phyloP scores from a whole-genome alignment of 2,113 vertebrate genomes.

The Phalacrocorax aristotelis region DNA sequence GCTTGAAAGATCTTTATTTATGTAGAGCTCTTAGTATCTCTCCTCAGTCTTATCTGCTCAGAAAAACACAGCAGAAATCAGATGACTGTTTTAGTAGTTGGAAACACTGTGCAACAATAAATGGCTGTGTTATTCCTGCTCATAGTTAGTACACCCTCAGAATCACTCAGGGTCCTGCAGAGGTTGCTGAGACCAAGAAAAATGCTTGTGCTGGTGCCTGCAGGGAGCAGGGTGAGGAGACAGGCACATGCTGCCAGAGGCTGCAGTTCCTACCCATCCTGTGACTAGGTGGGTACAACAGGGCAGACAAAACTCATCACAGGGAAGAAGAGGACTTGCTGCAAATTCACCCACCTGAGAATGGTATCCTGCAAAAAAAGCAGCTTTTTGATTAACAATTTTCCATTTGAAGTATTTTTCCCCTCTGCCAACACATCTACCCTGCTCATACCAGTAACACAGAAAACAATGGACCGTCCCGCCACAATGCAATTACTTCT shows the following conservation, averaged over 20 bases:
- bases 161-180: not conserved
- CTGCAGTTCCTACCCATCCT: not conserved
- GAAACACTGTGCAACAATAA: not conserved
- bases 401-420: not conserved
- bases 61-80: not conserved
- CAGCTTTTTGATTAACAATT: not conserved
- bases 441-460: not conserved
- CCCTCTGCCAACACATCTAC: rapidly evolving
- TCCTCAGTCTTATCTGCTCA: not conserved
- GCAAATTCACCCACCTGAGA: not conserved
- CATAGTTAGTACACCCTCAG: not conserved
- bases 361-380: not conserved
- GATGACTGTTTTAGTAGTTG: not conserved
- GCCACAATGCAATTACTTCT: not conserved
- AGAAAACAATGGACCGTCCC: not conserved
- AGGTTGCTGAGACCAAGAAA: not conserved
- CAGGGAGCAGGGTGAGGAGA: not conserved
- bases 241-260: not conserved
- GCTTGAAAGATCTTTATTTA: not conserved
- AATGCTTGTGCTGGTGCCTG: not conserved
- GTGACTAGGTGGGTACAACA: not conserved
- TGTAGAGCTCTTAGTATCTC: not conserved
- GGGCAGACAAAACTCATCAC: not conserved
- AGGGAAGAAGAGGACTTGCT: not conserved
- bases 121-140: not conserved